A percentile compares a stretch with the other conserved stretches of the same genome.
These are phyloP conservation scores for Palythoa grandiflora DNA, from an alignment of 92 coral and sea anemone species.

Conservation along the genomic window DNA sequence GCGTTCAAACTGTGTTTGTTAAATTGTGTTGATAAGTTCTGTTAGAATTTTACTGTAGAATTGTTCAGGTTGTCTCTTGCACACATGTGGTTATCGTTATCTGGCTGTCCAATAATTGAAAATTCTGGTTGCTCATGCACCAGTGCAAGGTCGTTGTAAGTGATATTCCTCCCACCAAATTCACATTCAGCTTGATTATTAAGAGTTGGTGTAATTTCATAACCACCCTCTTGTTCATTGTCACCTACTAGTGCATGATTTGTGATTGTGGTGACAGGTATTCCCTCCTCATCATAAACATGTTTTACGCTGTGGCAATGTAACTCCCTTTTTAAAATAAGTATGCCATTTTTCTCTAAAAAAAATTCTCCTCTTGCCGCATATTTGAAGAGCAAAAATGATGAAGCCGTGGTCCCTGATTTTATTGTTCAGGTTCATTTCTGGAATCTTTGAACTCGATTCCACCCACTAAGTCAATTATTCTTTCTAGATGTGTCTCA, in stretches of 20 bases:
- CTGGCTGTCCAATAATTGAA: background rate
- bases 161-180: background rate
- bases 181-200: background rate
- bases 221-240: background rate
- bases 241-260: background rate
- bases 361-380: slow-evolving; percentile 34
- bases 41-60: background rate
- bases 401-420: slow-evolving; percentile 46
- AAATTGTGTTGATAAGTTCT: background rate
- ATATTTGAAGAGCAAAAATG: slow-evolving; percentile 50
- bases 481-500: slow-evolving; percentile 36
- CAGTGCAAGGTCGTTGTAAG: background rate
- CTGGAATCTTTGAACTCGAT: slow-evolving; percentile 39
- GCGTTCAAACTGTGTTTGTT: background rate
- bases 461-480: background rate
- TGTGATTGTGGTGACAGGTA: background rate
- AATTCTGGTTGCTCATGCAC: slow-evolving; percentile 1
- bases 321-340: slow-evolving; percentile 32
- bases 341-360: slow-evolving; percentile 39
- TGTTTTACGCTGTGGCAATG: slow-evolving; percentile 42
- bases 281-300: slow-evolving; percentile 26
- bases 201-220: background rate
- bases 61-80: background rate
- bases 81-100: background rate
- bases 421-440: slow-evolving; percentile 16